These are phyloP conservation scores for Phycodurus eques DNA, from an alignment of 2,113 vertebrate species.

Conservation along the genomic window DNA sequence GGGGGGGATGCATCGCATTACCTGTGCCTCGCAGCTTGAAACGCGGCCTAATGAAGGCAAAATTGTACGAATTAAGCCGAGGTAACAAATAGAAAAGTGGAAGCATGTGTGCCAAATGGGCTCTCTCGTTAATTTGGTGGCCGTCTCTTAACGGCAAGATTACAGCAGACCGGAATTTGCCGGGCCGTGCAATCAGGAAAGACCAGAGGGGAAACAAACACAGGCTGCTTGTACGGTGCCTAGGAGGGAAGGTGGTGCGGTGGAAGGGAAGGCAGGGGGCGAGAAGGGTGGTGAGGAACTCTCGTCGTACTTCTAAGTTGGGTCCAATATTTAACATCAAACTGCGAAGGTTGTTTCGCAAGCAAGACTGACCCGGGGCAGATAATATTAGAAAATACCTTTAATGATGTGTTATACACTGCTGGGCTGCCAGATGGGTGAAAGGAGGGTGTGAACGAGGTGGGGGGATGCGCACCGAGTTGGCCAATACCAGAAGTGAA, in stretches of 20 bases:
- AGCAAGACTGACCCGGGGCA: constrained; percentile 39
- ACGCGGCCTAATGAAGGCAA: constrained; percentile 71
- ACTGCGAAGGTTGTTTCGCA: constrained; percentile 36
- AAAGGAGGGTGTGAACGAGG: neutral
- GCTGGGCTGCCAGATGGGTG: constrained; percentile 36
- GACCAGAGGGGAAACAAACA: constrained; percentile 63
- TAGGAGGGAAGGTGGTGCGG: constrained; percentile 9
- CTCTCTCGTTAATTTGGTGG: constrained; percentile 58
- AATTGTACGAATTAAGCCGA: constrained; percentile 71
- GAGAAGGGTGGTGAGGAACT: neutral
- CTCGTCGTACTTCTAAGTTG: constrained; percentile 27
- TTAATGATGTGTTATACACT: constrained; percentile 52
- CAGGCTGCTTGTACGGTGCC: constrained; percentile 39
- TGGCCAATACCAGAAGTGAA: constrained; percentile 11
- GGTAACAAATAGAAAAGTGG: constrained; percentile 73
- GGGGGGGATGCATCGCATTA: constrained; percentile 74
- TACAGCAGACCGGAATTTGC: constrained; percentile 57
- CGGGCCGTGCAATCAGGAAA: constrained; percentile 55
- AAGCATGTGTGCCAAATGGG: constrained; percentile 73
- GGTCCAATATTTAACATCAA: constrained; percentile 48
- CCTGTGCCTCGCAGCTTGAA: constrained; percentile 72
- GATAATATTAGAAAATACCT: constrained; percentile 52
- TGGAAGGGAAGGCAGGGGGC: neutral
- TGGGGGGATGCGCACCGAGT: neutral
- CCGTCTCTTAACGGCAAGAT: constrained; percentile 56